Evolutionary conservation across 1,140 invertebrate genomes (phyloP).

Genomic region (Hyposmocoma kahamanoa): DNA sequence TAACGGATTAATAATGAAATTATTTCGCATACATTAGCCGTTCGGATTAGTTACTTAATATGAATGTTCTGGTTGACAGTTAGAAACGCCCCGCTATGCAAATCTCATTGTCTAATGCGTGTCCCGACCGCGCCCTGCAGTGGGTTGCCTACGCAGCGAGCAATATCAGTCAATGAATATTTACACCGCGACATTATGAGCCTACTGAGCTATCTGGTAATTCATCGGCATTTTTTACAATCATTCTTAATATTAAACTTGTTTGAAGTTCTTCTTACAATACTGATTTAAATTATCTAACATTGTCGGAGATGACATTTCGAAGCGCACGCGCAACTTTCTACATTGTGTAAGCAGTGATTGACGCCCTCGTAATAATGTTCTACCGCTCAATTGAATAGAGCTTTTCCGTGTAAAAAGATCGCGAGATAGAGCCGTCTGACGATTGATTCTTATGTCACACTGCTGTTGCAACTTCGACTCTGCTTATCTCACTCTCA

Average conservation of each 20-base stretch:
- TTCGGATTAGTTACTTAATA: slow-evolving; percentile 55
- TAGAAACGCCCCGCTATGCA: slow-evolving; percentile 61
- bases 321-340: slow-evolving; percentile 31
- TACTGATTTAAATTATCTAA: slow-evolving; percentile 11
- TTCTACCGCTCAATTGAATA: slow-evolving; percentile 44
- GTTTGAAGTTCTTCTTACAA: background rate
- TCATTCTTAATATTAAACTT: slow-evolving; percentile 13
- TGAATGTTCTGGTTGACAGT: slow-evolving; percentile 64
- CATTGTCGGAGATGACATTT: background rate
- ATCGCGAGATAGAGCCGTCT: slow-evolving; percentile 52
- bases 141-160: slow-evolving; percentile 52
- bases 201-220: slow-evolving; percentile 19
- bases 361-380: slow-evolving; percentile 51
- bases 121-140: slow-evolving; percentile 42
- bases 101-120: slow-evolving; percentile 66
- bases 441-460: slow-evolving; percentile 42
- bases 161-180: slow-evolving; percentile 61
- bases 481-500: background rate
- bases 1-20: slow-evolving; percentile 34
- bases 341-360: slow-evolving; percentile 52
- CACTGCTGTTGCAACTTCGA: slow-evolving; percentile 10
- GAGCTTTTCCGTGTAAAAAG: slow-evolving; percentile 50
- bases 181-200: slow-evolving; percentile 39
- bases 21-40: slow-evolving; percentile 42
- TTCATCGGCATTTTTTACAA: slow-evolving; percentile 17